phyloP scores from a whole-genome alignment of 2,797 vertebrate species.

The Melopsittacus undulatus region DNA sequence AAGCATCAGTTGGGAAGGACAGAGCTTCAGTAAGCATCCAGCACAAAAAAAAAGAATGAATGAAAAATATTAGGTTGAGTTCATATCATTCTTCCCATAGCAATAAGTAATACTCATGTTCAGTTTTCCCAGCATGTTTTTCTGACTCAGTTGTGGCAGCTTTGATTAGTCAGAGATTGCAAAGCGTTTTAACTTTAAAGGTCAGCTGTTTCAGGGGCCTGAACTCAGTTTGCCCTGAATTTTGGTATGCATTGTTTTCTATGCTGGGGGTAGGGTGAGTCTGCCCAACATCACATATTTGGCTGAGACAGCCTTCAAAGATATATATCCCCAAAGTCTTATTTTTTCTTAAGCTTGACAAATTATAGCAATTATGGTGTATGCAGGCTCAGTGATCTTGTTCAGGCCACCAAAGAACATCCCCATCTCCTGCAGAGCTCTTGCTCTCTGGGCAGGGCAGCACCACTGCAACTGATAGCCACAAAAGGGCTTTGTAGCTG shows the following conservation, averaged over 20 bases:
- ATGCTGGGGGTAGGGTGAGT: neutral
- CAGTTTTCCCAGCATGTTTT: neutral
- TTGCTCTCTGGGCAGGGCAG: neutral
- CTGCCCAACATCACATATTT: neutral
- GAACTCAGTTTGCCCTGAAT: neutral
- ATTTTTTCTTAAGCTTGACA: neutral
- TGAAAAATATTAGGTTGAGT: neutral
- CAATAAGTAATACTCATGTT: neutral
- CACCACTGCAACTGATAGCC: neutral
- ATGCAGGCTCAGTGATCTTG: neutral
- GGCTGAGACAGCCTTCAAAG: neutral
- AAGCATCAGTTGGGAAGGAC: neutral
- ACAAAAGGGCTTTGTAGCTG: neutral
- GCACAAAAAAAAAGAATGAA: neutral
- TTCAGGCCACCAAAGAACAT: neutral
- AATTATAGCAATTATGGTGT: neutral
- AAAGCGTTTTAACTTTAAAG: neutral
- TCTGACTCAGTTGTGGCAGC: neutral
- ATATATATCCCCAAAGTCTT: neutral
- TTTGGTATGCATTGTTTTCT: neutral
- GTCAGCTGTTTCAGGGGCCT: neutral
- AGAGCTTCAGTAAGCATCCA: neutral
- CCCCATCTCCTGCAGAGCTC: neutral
- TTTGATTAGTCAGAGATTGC: neutral
- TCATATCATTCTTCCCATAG: neutral